Base-by-base conservation (phyloP, 2,797 vertebrate genomes). In the Manis javanica region DNA sequence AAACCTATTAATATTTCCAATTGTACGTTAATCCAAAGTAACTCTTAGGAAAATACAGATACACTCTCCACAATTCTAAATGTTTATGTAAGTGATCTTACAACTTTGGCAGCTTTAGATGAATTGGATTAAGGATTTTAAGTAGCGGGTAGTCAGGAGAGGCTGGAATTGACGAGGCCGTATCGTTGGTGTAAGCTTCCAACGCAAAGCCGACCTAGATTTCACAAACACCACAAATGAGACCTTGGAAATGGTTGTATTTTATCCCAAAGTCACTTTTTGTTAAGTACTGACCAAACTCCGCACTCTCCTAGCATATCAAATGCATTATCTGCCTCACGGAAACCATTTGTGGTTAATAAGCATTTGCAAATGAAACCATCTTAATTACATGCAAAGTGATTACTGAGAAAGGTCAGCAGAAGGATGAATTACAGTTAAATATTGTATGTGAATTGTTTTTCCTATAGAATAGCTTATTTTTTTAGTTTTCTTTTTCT, bases 231-330 rank as follows among this genome's bases (percentile, higher is more conserved):
- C 16, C 7, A 42, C 19, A 55, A n/a, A 57, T 18, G 19, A 75
- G 51, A 91, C 85, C 68, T 11, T 72, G 21, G 83, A 85, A 94
- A 61, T 74, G 42, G 9, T 75, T 85, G n/a, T 59, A 77, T 86
- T 87, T 91, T 92, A 66, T 34, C 90, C 49, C 37, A 53, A 26
- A n/a, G 21, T 88, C 59, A 57, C 24, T 72, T 94, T 87, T 26
- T 51, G 42, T 94, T 94, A 91, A 74, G 64, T 87, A 15, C 13
- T 23, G 24, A 86, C 34, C 26, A 82, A 68, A 69, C 23, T 46
- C 39, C 86, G 11, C 11, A 34, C 5, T 79, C 23, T 59, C 3
- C 26, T 34, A 66, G 64, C 72, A 59, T 74, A 31, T 64, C 59
- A 29, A 10, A 29, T 49, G 55, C n/a, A 15, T 49, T 31, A n/a